Conservation (phyloP, 2,888 invertebrate species). For the Cecidostiba fungosa region DNA sequence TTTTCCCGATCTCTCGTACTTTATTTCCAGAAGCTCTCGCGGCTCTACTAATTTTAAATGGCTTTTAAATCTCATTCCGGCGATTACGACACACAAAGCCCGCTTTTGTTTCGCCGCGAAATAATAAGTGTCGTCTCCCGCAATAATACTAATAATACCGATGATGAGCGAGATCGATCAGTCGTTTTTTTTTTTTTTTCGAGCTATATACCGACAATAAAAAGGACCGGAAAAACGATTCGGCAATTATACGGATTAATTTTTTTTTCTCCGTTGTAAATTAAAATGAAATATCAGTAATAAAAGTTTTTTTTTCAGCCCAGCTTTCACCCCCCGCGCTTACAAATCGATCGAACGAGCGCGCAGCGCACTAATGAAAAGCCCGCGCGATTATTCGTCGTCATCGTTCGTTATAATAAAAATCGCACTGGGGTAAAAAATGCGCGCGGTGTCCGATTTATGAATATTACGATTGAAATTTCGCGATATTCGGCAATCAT, state of each 20-base stretch:
- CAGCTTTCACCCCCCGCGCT: not conserved
- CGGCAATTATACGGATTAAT: slow-evolving; percentile 43
- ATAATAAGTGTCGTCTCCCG: too few relatives aligned
- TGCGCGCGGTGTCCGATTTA: slow-evolving; percentile 16
- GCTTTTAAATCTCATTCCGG: slow-evolving; percentile 46
- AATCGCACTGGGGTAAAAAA: slow-evolving; percentile 13
- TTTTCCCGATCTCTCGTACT: not conserved
- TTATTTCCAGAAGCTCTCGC: not conserved
- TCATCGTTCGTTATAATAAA: slow-evolving; percentile 43
- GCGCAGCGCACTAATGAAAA: slow-evolving; percentile 49
- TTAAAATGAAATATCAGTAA: slow-evolving; percentile 56
- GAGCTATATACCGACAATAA: not conserved
- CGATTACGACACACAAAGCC: slow-evolving; percentile 20
- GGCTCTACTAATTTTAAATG: slow-evolving; percentile 51
- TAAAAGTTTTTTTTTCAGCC: slow-evolving; percentile 46
- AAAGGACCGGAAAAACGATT: not conserved
- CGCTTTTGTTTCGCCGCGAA: not conserved
- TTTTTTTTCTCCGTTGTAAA: slow-evolving; percentile 35
- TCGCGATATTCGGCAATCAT: slow-evolving; percentile 20
- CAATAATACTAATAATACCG: not conserved
- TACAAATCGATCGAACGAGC: slow-evolving; percentile 32
- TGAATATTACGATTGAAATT: slow-evolving; percentile 50
- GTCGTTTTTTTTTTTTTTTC: not conserved
- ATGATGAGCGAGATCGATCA: not conserved
- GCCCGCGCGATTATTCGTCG: slow-evolving; percentile 47